Base-by-base conservation (phyloP, 2,888 invertebrate species). In the Cryptosula pallasiana region DNA sequence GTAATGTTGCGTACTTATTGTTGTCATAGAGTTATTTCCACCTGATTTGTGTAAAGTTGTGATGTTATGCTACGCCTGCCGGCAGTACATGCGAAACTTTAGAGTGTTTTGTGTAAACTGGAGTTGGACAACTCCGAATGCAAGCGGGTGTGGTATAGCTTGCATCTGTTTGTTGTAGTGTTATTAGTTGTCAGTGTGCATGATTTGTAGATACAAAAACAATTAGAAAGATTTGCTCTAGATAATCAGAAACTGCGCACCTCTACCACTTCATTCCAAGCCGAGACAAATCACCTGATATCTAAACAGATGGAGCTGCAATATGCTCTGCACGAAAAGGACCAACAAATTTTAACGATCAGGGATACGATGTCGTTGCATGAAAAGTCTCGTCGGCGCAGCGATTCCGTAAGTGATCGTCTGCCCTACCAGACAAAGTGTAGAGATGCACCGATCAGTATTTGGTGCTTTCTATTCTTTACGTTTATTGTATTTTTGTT, bases 251-350 rank as follows among this genome's bases (percentile, higher is more conserved):
- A 3, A 16, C 34, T 63, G 2, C 63, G 27, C 27, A 63, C 2
- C 16, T 32, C 63, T 32, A 25, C 63, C 32, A 29, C 63, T 5
- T 32, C 32, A 2, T 63, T 27, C 32, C 20, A 9, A 34, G 20
- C 63, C 2, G 63, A 63, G 27, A 63, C 63, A 2, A 5, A 63
- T 16, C 29, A 63, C 13, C n/a, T 63, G 34, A 13, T 63, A 16
- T 20, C 63, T 27, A 16, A 63, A 32, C 63, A 63, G 63, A 13
- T 20, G 2, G 9, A 32, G 13, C 32, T 63, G n/a, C 32, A 63
- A 63, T 29, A 63, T 63, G 27, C 63, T 63, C 63, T 63, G 16
- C 63, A 63, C 13, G 63, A 63, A 34, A 63, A 63, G n/a, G 63
- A 63, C 63, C 20, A 27, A 32, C 63, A 63, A 16, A 63, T 63